Percentiles rank a stretch among this genome's conserved stretches.
Evolutionary conservation across 2,888 invertebrate species (phyloP).

Genomic region (Clistopyga incitator): DNA sequence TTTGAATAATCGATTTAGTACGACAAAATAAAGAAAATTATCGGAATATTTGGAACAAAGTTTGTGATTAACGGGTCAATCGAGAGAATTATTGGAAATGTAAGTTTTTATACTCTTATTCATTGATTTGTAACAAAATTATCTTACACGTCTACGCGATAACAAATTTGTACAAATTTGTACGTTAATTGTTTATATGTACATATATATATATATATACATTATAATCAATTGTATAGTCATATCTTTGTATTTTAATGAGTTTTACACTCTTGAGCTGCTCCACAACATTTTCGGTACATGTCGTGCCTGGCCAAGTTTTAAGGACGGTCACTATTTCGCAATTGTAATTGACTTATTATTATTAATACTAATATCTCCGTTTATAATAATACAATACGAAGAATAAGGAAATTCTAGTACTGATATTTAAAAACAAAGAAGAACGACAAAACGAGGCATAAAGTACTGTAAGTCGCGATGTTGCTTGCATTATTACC

Average conservation of each 20-base stretch:
- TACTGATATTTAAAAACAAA: slow-evolving; percentile 11
- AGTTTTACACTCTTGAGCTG: neutral
- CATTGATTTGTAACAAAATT: neutral
- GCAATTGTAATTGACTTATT: neutral
- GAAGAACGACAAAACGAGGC: slow-evolving; percentile 14
- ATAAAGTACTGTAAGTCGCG: slow-evolving; percentile 26
- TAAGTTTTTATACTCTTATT: neutral
- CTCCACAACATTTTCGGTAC: neutral
- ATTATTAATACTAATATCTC: neutral
- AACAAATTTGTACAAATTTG: neutral
- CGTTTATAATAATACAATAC: no score
- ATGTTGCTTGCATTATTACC: slow-evolving; percentile 2
- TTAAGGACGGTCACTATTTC: neutral
- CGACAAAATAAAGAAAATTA: no score
- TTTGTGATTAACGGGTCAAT: neutral
- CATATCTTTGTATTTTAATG: no score
- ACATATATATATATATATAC: no score
- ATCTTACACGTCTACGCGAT: neutral
- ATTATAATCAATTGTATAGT: no score
- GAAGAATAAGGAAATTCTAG: neutral
- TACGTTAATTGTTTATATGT: slow-evolving; percentile 9
- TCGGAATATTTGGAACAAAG: no score
- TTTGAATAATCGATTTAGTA: no score
- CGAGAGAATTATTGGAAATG: neutral
- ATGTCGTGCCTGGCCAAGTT: neutral